Conservation (phyloP, 2,113 vertebrate species). For the Amphiprion percula region DNA sequence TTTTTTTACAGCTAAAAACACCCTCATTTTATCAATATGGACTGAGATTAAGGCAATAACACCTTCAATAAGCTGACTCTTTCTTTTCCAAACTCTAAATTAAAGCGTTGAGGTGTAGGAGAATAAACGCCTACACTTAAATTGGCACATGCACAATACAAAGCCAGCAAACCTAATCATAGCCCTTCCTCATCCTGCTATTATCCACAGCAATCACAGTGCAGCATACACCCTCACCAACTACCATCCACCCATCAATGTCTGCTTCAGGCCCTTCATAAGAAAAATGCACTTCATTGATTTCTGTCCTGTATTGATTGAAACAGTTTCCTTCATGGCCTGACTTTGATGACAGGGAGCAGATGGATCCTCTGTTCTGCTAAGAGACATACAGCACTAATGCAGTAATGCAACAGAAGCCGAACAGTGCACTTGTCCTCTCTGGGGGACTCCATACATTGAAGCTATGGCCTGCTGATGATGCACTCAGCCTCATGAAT, state of each 20-base stretch:
- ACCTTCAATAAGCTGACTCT: too few species aligned
- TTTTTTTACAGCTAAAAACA: too few species aligned
- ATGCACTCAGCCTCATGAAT: constrained; percentile 72
- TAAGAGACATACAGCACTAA: background rate
- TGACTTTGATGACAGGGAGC: background rate
- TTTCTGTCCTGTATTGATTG: background rate
- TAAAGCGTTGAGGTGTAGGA: too few species aligned
- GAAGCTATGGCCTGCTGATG: constrained; percentile 52
- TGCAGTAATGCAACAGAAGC: background rate
- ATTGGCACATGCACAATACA: background rate
- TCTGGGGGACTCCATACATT: constrained; percentile 38
- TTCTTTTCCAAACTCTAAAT: too few species aligned
- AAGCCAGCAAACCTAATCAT: constrained; percentile 27
- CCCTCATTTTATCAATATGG: too few species aligned
- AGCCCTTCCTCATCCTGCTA: constrained; percentile 47
- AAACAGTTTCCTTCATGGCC: background rate
- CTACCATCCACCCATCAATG: background rate
- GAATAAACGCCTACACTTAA: too few species aligned
- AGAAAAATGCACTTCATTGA: too few species aligned
- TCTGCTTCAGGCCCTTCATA: background rate
- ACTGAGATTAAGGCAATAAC: too few species aligned
- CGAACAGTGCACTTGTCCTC: background rate
- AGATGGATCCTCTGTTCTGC: background rate
- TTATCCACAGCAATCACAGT: constrained; percentile 31
- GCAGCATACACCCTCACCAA: constrained; percentile 47